Evolutionary conservation across 1,140 invertebrate species (phyloP).

Genomic region (Ceratitis capitata): DNA sequence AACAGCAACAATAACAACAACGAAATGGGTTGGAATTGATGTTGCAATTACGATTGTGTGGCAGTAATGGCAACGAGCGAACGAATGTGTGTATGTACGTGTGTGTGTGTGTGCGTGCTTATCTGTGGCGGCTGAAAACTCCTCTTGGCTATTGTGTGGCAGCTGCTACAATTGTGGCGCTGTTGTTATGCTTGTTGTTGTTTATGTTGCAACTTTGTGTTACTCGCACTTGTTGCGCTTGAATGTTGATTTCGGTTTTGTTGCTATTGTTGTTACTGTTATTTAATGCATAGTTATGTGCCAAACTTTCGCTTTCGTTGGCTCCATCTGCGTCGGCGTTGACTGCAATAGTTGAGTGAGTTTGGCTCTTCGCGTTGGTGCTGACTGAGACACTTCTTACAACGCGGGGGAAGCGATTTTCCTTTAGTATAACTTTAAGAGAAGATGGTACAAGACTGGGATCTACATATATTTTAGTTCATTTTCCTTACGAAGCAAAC

Average conservation of each 20-base stretch:
- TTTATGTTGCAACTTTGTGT: not conserved
- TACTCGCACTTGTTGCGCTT: not conserved
- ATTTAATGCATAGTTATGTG: not conserved
- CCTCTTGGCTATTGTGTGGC: constrained; percentile 21
- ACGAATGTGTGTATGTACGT: no score
- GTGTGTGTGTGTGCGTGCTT: not conserved
- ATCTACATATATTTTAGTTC: no score
- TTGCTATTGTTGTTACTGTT: not conserved
- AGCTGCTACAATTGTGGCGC: constrained; percentile 5
- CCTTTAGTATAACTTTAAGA: no score
- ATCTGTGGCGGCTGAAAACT: constrained; percentile 28
- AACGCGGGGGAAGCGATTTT: no score
- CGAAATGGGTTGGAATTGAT: not conserved
- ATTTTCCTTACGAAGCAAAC: no score
- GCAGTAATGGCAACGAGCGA: not conserved
- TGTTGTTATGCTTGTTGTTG: no score
- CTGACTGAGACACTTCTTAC: no score
- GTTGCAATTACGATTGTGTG: constrained; percentile 20
- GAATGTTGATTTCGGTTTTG: not conserved
- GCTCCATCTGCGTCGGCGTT: not conserved
- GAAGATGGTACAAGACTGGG: no score
- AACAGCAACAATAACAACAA: not conserved
- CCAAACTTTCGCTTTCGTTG: constrained; percentile 4
- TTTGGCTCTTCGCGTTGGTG: no score
- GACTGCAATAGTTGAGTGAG: not conserved